Evolutionary conservation across 1,140 invertebrate genomes (phyloP), one percentile per base, ranked within the genome.

Genomic region (Semibalanus balanoides): DNA sequence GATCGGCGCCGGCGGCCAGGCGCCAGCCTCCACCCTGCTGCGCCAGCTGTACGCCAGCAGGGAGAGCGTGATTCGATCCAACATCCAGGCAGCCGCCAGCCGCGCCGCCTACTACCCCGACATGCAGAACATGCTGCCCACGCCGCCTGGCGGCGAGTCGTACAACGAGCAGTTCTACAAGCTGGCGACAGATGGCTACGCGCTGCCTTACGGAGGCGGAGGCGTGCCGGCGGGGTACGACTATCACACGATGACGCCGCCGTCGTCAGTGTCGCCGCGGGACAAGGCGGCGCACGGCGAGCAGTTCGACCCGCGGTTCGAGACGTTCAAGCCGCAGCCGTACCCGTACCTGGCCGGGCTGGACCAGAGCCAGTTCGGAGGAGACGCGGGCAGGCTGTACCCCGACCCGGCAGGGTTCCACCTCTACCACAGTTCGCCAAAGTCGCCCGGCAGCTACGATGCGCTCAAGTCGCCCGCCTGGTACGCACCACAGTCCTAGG

Each of bases 11-110:
- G 78, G 79, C 76, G 31, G 71, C 77, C 25, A 80, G 73, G 3
- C 83, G 90, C 25, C 88, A 94, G 0, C 93, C 95, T 94, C 95
- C 0, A 93, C 93, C 0, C 86, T 97, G 3, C 84, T 97, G 0
- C 87, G 95, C 7, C 94, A 96, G 82, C 85, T 97, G 0, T 97
- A 97, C 83, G 94, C 92, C 11, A 97, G 93, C 81, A 86, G 95
- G 40, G 95, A 97, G 83, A 96, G 94, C 81, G 95, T 97, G 0
- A 97, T 97, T 79, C 86, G 95, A 30, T 93, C 93, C 25, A 94
- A 93, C 81, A 91, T 93, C n/a, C 90, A 91, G 78, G 90, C 91
- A 27, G 51, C 51, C 11, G 51, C 51, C 9, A 64, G 51, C 22
- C 51, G 51, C 51, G 64, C 79, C 3, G 64, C 79, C 3, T 81